These are phyloP conservation scores for Lepidocyrtoides sp. DNA, from an alignment of 2,888 invertebrate species.

Conservation along the genomic window DNA sequence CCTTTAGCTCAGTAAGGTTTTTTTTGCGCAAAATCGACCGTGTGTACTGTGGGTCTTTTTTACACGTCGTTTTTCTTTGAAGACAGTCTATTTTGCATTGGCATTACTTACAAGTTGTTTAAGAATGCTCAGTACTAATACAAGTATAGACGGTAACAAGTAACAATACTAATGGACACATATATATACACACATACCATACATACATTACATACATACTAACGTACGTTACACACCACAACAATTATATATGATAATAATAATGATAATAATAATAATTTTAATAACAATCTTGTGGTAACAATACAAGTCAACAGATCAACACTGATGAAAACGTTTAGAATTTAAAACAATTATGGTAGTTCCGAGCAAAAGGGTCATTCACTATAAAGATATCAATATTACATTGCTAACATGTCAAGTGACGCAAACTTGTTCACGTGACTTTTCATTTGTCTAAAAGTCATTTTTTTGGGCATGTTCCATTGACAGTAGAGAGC, in stretches of 20 bases:
- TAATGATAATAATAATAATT: slow-evolving; percentile 16
- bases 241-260: slow-evolving; percentile 27
- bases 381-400: neutral
- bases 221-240: slow-evolving; percentile 16
- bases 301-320: slow-evolving; percentile 25
- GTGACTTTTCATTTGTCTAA: slow-evolving; percentile 47
- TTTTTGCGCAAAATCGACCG: neutral
- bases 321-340: slow-evolving; percentile 39
- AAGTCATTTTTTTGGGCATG: slow-evolving; percentile 67
- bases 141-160: neutral
- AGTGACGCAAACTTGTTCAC: slow-evolving; percentile 77
- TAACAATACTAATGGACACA: slow-evolving; percentile 27
- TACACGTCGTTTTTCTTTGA: neutral
- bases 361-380: slow-evolving; percentile 56
- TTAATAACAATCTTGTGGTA: neutral
- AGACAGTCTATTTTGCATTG: slow-evolving; percentile 7
- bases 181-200: slow-evolving; percentile 14
- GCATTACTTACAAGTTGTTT: slow-evolving; percentile 24
- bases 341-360: slow-evolving; percentile 24
- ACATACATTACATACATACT: slow-evolving; percentile 44
- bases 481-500: slow-evolving; percentile 79
- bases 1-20: neutral
- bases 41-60: slow-evolving; percentile 13
- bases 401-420: slow-evolving; percentile 67
- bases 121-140: neutral